A percentile compares a stretch with the other conserved stretches of the same genome.
Evolutionary conservation across 2,113 vertebrate genomes (phyloP).

Genomic region (Scortum barcoo): DNA sequence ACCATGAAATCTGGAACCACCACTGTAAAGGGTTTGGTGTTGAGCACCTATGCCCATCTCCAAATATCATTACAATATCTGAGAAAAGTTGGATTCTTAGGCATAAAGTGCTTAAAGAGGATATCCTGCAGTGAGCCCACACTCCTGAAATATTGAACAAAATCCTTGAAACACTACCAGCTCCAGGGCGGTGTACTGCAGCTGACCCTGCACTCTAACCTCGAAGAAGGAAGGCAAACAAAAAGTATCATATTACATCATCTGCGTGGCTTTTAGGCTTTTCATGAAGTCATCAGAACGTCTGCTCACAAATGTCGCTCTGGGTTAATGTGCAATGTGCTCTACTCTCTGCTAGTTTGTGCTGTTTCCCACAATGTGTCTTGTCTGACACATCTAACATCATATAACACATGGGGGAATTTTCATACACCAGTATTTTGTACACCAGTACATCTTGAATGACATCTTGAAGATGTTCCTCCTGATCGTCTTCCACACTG

Average conservation of each 20-base stretch:
- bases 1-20: neutral
- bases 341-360: neutral
- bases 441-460: neutral
- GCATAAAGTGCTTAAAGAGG: neutral
- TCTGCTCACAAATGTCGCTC: conserved; percentile 1
- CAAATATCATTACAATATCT: conserved; percentile 8
- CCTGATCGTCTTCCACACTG: neutral
- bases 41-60: conserved; percentile 1
- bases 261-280: neutral
- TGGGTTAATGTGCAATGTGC: neutral
- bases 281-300: conserved; percentile 12
- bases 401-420: too few species aligned
- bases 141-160: conserved; percentile 14
- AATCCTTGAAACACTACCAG: neutral
- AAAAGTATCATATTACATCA: conserved; percentile 20
- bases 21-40: conserved; percentile 1
- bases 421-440: too few species aligned
- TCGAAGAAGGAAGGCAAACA: conserved; percentile 15
- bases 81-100: neutral
- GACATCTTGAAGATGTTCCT: neutral
- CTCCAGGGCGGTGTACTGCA: neutral
- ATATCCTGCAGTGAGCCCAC: neutral
- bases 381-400: neutral
- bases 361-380: neutral
- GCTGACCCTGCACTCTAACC: conserved; percentile 36